These are phyloP conservation scores for Ceyx erithaca DNA, from an alignment of 2,797 vertebrate species.

Conservation along the genomic window DNA sequence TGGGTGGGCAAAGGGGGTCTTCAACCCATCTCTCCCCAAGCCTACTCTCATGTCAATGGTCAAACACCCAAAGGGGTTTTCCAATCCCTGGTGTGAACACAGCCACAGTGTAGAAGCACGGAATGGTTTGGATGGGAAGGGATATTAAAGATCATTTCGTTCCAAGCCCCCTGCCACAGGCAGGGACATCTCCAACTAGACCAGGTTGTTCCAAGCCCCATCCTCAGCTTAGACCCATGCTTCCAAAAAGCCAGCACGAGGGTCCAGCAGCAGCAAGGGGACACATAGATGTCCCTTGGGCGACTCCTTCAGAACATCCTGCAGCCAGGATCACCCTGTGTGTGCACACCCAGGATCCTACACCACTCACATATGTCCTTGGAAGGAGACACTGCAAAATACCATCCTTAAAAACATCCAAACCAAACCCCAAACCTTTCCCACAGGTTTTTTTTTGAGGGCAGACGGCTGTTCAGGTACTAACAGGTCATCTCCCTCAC, in stretches of 20 bases:
- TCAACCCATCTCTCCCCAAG: background rate
- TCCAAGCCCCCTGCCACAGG: background rate
- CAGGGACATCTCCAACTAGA: background rate
- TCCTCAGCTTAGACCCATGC: background rate
- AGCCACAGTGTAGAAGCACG: rapidly evolving
- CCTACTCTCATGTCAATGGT: background rate
- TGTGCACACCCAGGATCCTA: rapidly evolving
- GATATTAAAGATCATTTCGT: background rate
- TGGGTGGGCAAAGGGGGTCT: background rate
- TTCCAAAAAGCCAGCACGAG: background rate
- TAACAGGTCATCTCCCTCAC: background rate
- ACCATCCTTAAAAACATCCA: background rate
- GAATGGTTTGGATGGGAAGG: background rate
- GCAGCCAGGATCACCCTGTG: background rate
- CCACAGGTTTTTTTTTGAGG: background rate
- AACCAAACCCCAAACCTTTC: background rate
- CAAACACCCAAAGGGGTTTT: background rate
- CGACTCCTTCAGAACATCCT: background rate
- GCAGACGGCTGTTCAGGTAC: background rate
- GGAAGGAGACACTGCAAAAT: background rate
- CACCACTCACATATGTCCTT: rapidly evolving
- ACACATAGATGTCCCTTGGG: background rate
- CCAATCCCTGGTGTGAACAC: rapidly evolving
- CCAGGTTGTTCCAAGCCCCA: background rate
- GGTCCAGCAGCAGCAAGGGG: background rate